phyloP scores from a whole-genome alignment of 2,888 invertebrate species.

The Coronaproctus castanopsis region DNA sequence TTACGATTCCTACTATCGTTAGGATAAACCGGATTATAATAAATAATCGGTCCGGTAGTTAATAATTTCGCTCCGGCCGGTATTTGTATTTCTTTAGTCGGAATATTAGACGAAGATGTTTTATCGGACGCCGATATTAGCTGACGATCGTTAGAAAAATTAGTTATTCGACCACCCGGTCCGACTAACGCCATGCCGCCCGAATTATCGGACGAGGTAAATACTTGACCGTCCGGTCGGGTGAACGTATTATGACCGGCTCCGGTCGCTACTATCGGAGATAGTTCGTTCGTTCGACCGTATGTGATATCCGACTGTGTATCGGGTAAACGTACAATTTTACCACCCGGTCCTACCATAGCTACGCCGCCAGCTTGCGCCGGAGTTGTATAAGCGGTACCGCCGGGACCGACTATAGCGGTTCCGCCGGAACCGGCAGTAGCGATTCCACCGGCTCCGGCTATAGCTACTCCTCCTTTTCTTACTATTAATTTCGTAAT shows the following conservation, averaged over 20 bases:
- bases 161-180: conserved; percentile 4
- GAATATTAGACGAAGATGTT: neutral
- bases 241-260: conserved; percentile 7
- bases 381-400: conserved; percentile 38
- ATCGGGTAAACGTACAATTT: conserved; percentile 31
- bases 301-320: conserved; percentile 9
- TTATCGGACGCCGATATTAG: neutral
- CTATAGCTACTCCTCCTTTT: conserved; percentile 57
- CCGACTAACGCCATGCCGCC: conserved; percentile 10
- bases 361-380: conserved; percentile 47
- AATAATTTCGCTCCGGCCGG: conserved; percentile 46
- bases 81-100: conserved; percentile 22
- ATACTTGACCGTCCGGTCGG: conserved; percentile 6
- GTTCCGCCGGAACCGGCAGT: conserved; percentile 60
- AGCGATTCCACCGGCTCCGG: conserved; percentile 61
- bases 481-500: conserved; percentile 37
- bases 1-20: too few relatives aligned
- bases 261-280: conserved; percentile 5
- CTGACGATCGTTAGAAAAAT: conserved; percentile 10
- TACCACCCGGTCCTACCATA: conserved; percentile 52
- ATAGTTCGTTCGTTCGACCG: neutral
- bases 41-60: conserved; percentile 52
- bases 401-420: conserved; percentile 59
- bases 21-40: conserved; percentile 23
- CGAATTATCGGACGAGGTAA: conserved; percentile 8